A percentile compares a stretch with the other conserved stretches of the same genome.
Conservation (phyloP, 2,113 vertebrate species). For the Ranitomeya imitator region DNA sequence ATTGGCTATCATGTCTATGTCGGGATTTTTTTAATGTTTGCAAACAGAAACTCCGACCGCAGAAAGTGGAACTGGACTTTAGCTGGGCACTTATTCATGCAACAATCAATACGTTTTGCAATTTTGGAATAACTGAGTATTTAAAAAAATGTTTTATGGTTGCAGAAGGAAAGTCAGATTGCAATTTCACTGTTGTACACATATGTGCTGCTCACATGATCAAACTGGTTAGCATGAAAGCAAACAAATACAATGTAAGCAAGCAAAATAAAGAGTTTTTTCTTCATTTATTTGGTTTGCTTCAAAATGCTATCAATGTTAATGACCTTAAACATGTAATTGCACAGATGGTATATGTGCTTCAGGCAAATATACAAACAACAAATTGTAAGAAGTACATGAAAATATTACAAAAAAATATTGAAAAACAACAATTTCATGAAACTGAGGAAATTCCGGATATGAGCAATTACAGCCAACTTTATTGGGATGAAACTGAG, state of each 20-base stretch:
- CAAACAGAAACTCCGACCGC: not conserved
- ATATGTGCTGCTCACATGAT: conserved; percentile 20
- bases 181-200: conserved; percentile 18
- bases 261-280: not conserved
- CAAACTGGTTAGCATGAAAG: not conserved
- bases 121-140: not conserved
- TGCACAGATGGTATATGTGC: not conserved
- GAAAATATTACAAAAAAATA: not conserved
- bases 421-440: not conserved
- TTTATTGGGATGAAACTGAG: not conserved
- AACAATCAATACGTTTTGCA: too few relatives aligned
- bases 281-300: not conserved
- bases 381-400: not conserved
- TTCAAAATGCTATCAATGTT: not conserved
- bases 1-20: not conserved
- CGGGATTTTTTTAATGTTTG: not conserved
- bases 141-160: not conserved
- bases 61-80: not conserved
- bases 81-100: not conserved
- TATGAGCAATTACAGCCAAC: not conserved
- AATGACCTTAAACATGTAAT: not conserved
- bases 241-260: not conserved
- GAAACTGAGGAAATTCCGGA: too few relatives aligned
- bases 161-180: not conserved
- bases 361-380: not conserved